A percentile compares a stretch with the other conserved stretches of the same genome.
These are phyloP conservation scores for Mya arenaria DNA, from an alignment of 1,140 invertebrate genomes.

Conservation along the genomic window DNA sequence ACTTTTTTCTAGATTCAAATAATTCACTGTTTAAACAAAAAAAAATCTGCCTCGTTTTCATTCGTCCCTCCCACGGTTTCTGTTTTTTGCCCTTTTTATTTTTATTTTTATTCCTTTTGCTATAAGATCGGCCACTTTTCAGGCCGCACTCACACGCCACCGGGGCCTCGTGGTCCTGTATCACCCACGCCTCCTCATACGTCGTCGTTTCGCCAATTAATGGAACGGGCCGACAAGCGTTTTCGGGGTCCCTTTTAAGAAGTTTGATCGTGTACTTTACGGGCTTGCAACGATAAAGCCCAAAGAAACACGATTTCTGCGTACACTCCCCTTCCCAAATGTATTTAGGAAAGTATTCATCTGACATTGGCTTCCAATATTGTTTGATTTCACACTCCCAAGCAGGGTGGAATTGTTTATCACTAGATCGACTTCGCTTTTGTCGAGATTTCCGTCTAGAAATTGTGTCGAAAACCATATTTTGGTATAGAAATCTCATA, in stretches of 20 bases:
- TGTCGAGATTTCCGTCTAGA: slow-evolving; percentile 39
- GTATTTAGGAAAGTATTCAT: slow-evolving; percentile 49
- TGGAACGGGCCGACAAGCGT: slow-evolving; percentile 29
- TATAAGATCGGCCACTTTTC: background rate
- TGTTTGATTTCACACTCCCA: slow-evolving; percentile 39
- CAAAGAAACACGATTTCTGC: slow-evolving; percentile 45
- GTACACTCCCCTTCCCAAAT: slow-evolving; percentile 33
- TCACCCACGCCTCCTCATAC: slow-evolving; percentile 40
- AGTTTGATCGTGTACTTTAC: slow-evolving; percentile 55
- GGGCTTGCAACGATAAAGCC: slow-evolving; percentile 43
- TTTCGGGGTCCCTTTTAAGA: slow-evolving; percentile 42
- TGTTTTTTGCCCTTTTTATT: too few species aligned
- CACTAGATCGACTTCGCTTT: background rate
- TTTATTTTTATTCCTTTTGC: too few species aligned
- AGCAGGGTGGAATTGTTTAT: slow-evolving; percentile 23
- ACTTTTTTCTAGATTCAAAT: too few species aligned
- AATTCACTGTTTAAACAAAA: too few species aligned
- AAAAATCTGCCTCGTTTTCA: too few species aligned
- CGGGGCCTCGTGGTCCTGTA: slow-evolving; percentile 13
- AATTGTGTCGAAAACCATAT: slow-evolving; percentile 39
- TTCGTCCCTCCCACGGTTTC: too few species aligned
- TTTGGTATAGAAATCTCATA: slow-evolving; percentile 43
- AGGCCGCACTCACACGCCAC: slow-evolving; percentile 50
- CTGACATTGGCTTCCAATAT: slow-evolving; percentile 11
- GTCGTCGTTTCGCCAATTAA: slow-evolving; percentile 25